phyloP scores from a whole-genome alignment of 1,140 invertebrate genomes.

The Muscidifurax raptorellus region DNA sequence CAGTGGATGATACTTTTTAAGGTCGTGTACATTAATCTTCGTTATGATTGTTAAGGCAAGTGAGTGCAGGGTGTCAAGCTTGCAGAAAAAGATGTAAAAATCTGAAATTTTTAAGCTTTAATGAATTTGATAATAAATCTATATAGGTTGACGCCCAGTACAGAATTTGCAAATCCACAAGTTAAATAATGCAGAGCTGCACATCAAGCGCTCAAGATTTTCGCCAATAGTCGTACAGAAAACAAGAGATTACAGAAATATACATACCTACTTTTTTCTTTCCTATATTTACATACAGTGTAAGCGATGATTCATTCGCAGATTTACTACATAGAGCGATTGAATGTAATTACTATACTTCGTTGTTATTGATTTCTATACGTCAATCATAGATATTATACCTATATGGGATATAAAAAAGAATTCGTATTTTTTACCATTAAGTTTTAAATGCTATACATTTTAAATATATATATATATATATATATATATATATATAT shows the following conservation, averaged over 20 bases:
- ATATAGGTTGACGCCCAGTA: neutral
- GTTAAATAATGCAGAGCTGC: slow-evolving; percentile 15
- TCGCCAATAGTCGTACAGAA: slow-evolving; percentile 25
- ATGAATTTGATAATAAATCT: neutral
- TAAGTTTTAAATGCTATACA: slow-evolving; percentile 65
- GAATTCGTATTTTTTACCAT: slow-evolving; percentile 66
- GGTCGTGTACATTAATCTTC: slow-evolving; percentile 36
- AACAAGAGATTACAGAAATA: slow-evolving; percentile 42
- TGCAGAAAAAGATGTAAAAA: neutral
- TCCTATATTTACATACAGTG: slow-evolving; percentile 40
- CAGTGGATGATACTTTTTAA: slow-evolving; percentile 27
- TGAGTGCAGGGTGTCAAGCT: slow-evolving; percentile 10
- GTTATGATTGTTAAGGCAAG: slow-evolving; percentile 30
- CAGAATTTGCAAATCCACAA: slow-evolving; percentile 14
- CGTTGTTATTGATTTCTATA: slow-evolving; percentile 50
- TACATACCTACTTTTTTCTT: slow-evolving; percentile 38
- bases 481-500: slow-evolving; percentile 58
- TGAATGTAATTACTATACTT: slow-evolving; percentile 45
- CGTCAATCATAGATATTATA: slow-evolving; percentile 69
- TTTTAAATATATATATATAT: slow-evolving; percentile 58
- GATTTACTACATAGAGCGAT: slow-evolving; percentile 33
- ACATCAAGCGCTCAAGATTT: slow-evolving; percentile 22
- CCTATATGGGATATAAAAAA: slow-evolving; percentile 60
- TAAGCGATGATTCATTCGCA: slow-evolving; percentile 40
- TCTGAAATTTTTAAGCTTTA: neutral